Evolutionary conservation across 2,113 vertebrate species (phyloP).

Genomic region (Ageneiosus marmoratus): DNA sequence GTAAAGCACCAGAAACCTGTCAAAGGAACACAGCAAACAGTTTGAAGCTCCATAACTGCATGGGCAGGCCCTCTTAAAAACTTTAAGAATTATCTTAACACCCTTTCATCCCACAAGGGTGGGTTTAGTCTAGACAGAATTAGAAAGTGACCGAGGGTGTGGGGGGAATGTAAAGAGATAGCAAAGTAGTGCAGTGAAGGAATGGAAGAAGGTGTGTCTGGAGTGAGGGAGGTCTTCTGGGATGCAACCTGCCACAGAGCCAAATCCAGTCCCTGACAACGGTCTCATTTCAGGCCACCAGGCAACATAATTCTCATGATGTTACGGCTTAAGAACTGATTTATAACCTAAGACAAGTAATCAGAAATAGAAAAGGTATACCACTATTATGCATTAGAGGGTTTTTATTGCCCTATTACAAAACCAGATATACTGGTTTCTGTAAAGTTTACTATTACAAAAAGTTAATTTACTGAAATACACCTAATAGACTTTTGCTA

Average conservation of each 20-base stretch:
- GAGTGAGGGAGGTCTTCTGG: conserved; percentile 14
- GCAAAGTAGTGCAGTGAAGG: neutral
- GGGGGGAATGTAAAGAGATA: too few relatives aligned
- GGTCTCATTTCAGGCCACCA: conserved; percentile 50
- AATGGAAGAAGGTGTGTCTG: neutral
- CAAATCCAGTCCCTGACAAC: conserved; percentile 57
- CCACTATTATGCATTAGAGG: neutral
- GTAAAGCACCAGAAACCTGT: neutral
- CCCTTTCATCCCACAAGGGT: conserved; percentile 34
- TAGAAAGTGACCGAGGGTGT: conserved; percentile 47
- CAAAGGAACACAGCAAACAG: conserved; percentile 8
- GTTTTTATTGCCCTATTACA: neutral
- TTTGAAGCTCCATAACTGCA: conserved; percentile 29
- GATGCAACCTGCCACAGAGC: conserved; percentile 24
- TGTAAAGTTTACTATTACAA: neutral
- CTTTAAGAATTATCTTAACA: conserved; percentile 38
- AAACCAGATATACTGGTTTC: neutral
- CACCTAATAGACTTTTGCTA: neutral
- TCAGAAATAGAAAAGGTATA: neutral
- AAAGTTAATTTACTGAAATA: too few relatives aligned
- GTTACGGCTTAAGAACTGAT: conserved; percentile 8
- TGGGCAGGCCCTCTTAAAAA: neutral
- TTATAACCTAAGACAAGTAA: neutral
- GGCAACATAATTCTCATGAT: conserved; percentile 1
- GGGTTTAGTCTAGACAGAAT: conserved; percentile 49